Base-by-base conservation (phyloP, 1,140 invertebrate species). In the Scaptomyza pallida region DNA sequence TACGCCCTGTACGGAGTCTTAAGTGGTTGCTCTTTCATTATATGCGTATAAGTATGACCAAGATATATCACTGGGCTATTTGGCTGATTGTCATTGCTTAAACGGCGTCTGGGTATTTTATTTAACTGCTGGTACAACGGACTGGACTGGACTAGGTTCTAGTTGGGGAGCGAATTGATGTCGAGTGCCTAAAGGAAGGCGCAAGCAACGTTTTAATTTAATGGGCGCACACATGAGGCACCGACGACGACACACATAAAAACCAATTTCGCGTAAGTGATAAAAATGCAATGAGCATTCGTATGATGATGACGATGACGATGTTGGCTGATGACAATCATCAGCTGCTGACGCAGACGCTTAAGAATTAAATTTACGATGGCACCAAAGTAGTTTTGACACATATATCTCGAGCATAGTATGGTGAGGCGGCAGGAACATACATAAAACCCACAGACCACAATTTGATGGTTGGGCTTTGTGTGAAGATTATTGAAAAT, bases 231-330 rank as follows among this genome's bases (percentile, higher is more conserved):
- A 86, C 81, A 85, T 86, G 81, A 75, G 82, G 51, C 81, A 59
- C 77, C 76, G 73, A 2, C 19, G 4, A 21, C 19, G 4, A 30
- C 26, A 45, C 69, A 88, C 82, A 88, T 88, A 88, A 88, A 88
- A 88, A 82, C 83, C 82, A 88, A 88, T 88, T 88, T 88, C 78
- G 82, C 82, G 82, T 73, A 88, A 88, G 82, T 89, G 82, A 88
- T 88, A 88, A 88, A 88, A 88, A 88, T 88, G 82, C 82, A 88
- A 88, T 88, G 82, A 88, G 83, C 72, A 75, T 75, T 78, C 75
- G 54, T 67, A 62, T 30, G 37, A 57, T 37, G 65, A 80, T 76
- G 48, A 70, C 37, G 40, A 72, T 57, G 47, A 40, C 37, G 33
- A 64, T 64, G 26, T 47, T 56, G 48, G 45, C 33, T 73, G 81